Evolutionary conservation across 2,113 vertebrate genomes (phyloP).

Genomic region (Elachura formosa): DNA sequence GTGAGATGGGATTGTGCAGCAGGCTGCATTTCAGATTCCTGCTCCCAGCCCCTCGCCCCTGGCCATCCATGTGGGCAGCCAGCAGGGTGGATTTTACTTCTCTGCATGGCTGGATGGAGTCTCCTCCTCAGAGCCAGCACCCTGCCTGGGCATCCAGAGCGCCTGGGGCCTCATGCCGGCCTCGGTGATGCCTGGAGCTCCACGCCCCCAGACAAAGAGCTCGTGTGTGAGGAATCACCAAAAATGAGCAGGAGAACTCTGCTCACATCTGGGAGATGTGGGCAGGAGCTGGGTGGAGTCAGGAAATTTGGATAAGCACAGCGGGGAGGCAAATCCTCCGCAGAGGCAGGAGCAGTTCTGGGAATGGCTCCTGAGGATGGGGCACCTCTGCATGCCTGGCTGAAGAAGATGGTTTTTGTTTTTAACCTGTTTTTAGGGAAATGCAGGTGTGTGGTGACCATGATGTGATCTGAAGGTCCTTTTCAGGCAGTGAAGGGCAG

Average conservation of each 20-base stretch:
- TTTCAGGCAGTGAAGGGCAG: not conserved
- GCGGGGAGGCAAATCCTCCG: not conserved
- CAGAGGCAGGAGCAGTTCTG: not conserved
- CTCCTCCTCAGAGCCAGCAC: not conserved
- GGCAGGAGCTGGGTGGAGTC: not conserved
- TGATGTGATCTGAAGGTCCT: not conserved
- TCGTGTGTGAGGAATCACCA: not conserved
- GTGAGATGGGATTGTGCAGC: not conserved
- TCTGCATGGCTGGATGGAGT: not conserved
- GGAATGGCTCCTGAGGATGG: not conserved
- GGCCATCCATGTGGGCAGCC: not conserved
- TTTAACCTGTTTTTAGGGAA: not conserved
- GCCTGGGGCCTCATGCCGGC: not conserved
- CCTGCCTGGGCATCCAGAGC: not conserved
- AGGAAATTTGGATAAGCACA: accelerated
- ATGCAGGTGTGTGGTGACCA: not conserved
- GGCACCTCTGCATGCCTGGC: not conserved
- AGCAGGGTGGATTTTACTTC: not conserved
- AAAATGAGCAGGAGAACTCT: not conserved
- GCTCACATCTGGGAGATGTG: too few relatives aligned
- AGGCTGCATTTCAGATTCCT: not conserved
- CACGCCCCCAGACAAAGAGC: too few relatives aligned
- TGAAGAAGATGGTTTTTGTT: too few relatives aligned
- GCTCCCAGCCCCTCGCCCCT: not conserved
- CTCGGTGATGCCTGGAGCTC: not conserved